Conservation (phyloP, 2,888 invertebrate species). For the Temnothorax rugatulus region DNA sequence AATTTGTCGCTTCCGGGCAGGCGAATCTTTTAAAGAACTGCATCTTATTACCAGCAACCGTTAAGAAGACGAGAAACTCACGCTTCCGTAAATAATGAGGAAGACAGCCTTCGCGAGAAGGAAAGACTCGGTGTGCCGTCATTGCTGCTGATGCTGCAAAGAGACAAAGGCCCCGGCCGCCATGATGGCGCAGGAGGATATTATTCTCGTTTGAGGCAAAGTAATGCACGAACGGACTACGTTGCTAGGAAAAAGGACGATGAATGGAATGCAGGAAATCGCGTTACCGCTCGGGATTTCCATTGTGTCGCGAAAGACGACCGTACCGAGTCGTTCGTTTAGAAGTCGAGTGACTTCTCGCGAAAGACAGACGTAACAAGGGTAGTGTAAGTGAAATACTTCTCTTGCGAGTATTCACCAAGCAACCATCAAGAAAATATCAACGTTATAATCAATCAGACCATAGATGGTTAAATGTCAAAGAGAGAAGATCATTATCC, state of each 20-base stretch:
- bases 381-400: conserved; percentile 11
- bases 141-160: conserved; percentile 44
- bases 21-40: conserved; percentile 75
- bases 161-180: conserved; percentile 67
- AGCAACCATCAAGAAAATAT: neutral
- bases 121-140: conserved; percentile 39
- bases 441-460: neutral
- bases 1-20: conserved; percentile 74
- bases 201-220: conserved; percentile 65
- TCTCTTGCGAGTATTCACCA: neutral
- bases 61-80: conserved; percentile 69
- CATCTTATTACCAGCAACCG: conserved; percentile 74
- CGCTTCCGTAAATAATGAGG: conserved; percentile 76
- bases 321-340: conserved; percentile 58
- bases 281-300: conserved; percentile 60
- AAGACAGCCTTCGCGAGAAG: conserved; percentile 52
- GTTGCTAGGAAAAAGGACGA: conserved; percentile 55
- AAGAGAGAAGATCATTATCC: neutral
- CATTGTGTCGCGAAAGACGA: conserved; percentile 65
- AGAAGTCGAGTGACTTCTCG: conserved; percentile 30
- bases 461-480: neutral
- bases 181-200: conserved; percentile 57
- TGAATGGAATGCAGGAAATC: conserved; percentile 64
- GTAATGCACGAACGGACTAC: conserved; percentile 48
- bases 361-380: conserved; percentile 33